phyloP scores from a whole-genome alignment of 2,113 vertebrate species.

The Paramormyrops kingsleyae region DNA sequence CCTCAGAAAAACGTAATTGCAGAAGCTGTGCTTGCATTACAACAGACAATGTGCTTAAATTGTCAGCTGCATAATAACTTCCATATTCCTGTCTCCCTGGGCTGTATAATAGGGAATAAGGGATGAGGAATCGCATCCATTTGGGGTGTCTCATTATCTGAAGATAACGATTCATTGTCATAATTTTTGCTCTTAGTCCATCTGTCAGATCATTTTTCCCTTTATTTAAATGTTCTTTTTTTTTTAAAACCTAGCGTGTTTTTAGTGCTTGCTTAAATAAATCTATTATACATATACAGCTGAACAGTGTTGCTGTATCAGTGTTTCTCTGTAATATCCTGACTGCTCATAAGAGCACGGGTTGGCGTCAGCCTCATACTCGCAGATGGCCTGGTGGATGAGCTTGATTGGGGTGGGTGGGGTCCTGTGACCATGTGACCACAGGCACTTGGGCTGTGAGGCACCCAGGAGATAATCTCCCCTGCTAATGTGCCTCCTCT shows the following conservation, averaged over 20 bases:
- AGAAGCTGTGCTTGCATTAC: conserved; percentile 1
- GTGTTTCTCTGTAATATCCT: neutral
- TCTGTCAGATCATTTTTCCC: neutral
- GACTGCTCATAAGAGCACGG: neutral
- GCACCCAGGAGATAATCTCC: neutral
- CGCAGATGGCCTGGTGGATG: neutral
- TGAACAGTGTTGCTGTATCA: neutral
- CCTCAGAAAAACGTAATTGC: conserved; percentile 7
- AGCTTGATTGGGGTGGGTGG: neutral
- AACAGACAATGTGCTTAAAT: neutral
- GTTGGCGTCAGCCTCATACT: neutral
- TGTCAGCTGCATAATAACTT: neutral
- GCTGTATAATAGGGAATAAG: neutral
- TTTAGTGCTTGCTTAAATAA: neutral
- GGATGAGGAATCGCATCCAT: neutral
- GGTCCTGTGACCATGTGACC: neutral
- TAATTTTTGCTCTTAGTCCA: neutral
- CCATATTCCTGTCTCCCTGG: neutral
- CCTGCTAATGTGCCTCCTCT: neutral
- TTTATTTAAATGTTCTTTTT: neutral
- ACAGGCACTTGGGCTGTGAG: neutral
- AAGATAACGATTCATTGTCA: neutral
- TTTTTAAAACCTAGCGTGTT: neutral
- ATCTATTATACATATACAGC: neutral
- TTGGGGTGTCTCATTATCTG: neutral